These are phyloP conservation scores for Agrochola circellaris DNA, from an alignment of 2,888 invertebrate genomes.

Conservation along the genomic window DNA sequence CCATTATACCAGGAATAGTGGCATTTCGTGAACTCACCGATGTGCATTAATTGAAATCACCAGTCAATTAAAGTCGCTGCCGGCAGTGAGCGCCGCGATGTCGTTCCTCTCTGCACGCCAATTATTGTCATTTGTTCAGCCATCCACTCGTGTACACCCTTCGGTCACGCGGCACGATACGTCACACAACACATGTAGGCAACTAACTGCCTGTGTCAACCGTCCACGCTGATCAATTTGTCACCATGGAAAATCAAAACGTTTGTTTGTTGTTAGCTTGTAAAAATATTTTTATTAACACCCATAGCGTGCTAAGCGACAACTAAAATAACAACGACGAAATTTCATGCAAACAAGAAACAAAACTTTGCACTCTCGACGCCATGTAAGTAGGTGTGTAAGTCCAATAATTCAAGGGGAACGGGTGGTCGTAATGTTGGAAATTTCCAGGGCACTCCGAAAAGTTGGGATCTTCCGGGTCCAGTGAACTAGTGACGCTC, in stretches of 20 bases:
- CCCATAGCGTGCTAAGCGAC: slow-evolving; percentile 61
- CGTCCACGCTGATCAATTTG: slow-evolving; percentile 47
- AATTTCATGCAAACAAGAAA: slow-evolving; percentile 84
- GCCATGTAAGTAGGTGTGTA: slow-evolving; percentile 86
- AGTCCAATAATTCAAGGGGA: slow-evolving; percentile 87
- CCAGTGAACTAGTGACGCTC: slow-evolving; percentile 78
- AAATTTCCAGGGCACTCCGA: slow-evolving; percentile 82
- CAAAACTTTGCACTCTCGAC: slow-evolving; percentile 86
- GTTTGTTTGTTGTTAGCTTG: slow-evolving; percentile 42
- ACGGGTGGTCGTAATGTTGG: slow-evolving; percentile 87
- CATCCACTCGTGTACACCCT: slow-evolving; percentile 75
- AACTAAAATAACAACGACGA: slow-evolving; percentile 76
- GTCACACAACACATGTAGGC: slow-evolving; percentile 54
- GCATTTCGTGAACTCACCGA: slow-evolving; percentile 82
- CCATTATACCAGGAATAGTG: slow-evolving; percentile 82
- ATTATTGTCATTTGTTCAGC: slow-evolving; percentile 85
- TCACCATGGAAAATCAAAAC: slow-evolving; percentile 40
- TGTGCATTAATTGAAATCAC: slow-evolving; percentile 87
- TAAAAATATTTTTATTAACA: slow-evolving; percentile 57
- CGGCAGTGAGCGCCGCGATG: slow-evolving; percentile 75
- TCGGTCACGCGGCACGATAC: slow-evolving; percentile 66
- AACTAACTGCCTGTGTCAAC: slow-evolving; percentile 50
- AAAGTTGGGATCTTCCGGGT: slow-evolving; percentile 82
- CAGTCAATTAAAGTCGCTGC: slow-evolving; percentile 86
- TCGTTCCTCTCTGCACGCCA: slow-evolving; percentile 80